Conservation (phyloP, 2,797 vertebrate genomes). For the Yasuhikotakia modesta region DNA sequence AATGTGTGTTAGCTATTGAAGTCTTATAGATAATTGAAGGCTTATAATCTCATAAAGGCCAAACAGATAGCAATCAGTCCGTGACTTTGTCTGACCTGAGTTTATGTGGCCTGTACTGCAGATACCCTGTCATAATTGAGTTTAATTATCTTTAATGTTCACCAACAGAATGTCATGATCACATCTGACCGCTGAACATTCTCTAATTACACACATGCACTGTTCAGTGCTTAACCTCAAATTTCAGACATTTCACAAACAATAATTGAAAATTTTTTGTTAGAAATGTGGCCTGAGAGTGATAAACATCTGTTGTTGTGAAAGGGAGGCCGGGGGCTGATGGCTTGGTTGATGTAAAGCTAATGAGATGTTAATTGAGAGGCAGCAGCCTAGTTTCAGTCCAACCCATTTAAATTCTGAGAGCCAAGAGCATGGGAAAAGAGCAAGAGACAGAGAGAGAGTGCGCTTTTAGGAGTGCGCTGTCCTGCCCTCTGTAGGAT, state of each 20-base stretch:
- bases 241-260: conserved; percentile 25
- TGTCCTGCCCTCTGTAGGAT: neutral
- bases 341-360: conserved; percentile 40
- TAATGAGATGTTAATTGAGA: conserved; percentile 60
- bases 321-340: conserved; percentile 13
- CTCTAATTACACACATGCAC: conserved; percentile 24
- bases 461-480: neutral
- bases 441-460: conserved; percentile 2
- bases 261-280: conserved; percentile 35
- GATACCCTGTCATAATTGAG: neutral
- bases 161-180: conserved; percentile 20
- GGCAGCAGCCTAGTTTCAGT: conserved; percentile 43
- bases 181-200: neutral
- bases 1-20: neutral
- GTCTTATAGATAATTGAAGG: neutral
- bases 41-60: neutral
- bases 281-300: conserved; percentile 19
- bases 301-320: conserved; percentile 42
- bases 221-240: conserved; percentile 3
- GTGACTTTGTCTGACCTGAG: neutral
- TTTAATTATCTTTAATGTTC: conserved; percentile 16
- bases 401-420: conserved; percentile 35
- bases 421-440: conserved; percentile 26
- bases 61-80: neutral
- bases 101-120: conserved; percentile 1